phyloP scores from a whole-genome alignment of 2,797 vertebrate genomes.

The Melanotaenia pygmaea region DNA sequence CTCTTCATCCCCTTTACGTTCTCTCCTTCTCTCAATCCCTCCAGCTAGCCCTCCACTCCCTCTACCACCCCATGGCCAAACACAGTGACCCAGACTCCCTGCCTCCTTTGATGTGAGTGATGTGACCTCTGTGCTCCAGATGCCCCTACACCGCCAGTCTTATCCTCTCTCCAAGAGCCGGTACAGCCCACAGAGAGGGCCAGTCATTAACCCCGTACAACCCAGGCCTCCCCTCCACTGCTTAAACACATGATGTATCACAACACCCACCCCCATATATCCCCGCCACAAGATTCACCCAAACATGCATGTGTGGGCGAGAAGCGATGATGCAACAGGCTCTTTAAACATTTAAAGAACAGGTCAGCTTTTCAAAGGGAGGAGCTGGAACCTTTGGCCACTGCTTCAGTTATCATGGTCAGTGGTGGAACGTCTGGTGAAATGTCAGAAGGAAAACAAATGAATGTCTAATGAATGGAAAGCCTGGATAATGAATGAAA shows the following conservation, averaged over 20 bases:
- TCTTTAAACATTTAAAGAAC: constrained; percentile 84
- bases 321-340: constrained; percentile 77
- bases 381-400: constrained; percentile 80
- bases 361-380: constrained; percentile 82
- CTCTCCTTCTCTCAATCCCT: constrained; percentile 55
- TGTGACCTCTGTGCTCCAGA: constrained; percentile 82
- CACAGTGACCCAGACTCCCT: constrained; percentile 78
- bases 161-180: constrained; percentile 79
- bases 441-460: constrained; percentile 73
- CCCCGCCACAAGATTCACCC: constrained; percentile 68
- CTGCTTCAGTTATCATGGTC: constrained; percentile 81
- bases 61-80: constrained; percentile 71
- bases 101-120: constrained; percentile 86
- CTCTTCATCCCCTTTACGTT: constrained; percentile 58
- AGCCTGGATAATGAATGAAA: constrained; percentile 71
- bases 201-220: constrained; percentile 84
- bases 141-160: constrained; percentile 81
- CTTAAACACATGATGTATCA: constrained; percentile 86
- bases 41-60: constrained; percentile 48
- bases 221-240: constrained; percentile 74
- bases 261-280: constrained; percentile 59
- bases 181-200: constrained; percentile 73
- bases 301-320: constrained; percentile 83
- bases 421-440: constrained; percentile 74
- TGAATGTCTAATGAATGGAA: constrained; percentile 75